Conservation (phyloP, 2,113 vertebrate species). For the Podiceps cristatus region DNA sequence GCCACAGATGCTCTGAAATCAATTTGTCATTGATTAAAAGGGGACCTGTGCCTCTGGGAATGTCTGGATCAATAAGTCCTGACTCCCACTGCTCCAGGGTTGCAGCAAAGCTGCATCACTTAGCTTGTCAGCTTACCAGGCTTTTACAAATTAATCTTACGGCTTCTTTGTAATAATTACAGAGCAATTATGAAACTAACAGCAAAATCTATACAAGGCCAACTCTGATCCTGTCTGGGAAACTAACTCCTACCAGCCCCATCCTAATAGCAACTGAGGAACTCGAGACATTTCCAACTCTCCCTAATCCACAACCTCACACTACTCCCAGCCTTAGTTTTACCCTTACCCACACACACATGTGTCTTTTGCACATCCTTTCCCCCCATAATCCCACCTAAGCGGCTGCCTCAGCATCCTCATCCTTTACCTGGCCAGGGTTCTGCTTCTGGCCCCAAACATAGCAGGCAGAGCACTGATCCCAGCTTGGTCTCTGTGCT, state of each 20-base stretch:
- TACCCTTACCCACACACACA: not conserved
- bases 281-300: not conserved
- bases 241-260: not conserved
- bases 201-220: not conserved
- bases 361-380: not conserved
- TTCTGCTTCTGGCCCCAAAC: not conserved
- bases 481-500: not conserved
- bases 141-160: not conserved
- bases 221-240: not conserved
- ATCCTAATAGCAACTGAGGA: not conserved
- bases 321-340: not conserved
- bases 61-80: not conserved
- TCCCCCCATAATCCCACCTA: not conserved
- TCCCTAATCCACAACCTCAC: accelerated
- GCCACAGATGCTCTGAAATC: not conserved
- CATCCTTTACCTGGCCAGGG: not conserved
- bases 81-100: not conserved
- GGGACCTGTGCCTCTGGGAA: not conserved
- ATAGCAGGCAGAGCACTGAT: not conserved
- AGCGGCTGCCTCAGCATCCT: not conserved
- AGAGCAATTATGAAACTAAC: not conserved
- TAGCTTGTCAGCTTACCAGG: not conserved
- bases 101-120: not conserved
- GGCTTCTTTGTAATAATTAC: not conserved
- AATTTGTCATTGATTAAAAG: not conserved